phyloP scores from a whole-genome alignment of 2,888 invertebrate genomes.

The Notocelia uddmanniana region DNA sequence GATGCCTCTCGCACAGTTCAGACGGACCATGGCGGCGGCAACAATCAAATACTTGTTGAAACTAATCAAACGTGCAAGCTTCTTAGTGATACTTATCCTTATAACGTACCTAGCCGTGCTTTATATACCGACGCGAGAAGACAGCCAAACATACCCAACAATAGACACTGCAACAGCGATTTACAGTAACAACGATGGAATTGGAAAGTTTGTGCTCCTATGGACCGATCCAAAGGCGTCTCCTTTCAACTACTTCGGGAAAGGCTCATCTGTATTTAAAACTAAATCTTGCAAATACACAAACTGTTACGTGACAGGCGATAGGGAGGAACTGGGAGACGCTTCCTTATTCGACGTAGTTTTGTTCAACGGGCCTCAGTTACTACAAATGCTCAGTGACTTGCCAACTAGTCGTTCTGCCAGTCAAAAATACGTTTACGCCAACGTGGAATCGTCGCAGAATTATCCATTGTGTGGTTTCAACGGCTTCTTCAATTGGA shows the following conservation, averaged over 20 bases:
- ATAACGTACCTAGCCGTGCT: not conserved
- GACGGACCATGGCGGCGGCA: not conserved
- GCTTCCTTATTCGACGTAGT: constrained; percentile 59
- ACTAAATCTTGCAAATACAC: constrained; percentile 52
- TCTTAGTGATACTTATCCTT: not conserved
- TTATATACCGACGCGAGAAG: not conserved
- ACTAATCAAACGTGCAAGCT: not conserved
- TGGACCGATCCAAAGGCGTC: constrained; percentile 21
- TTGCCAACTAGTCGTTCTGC: constrained; percentile 50
- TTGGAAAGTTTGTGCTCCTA: constrained; percentile 4
- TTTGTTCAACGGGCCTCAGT: constrained; percentile 50
- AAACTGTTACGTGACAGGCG: constrained; percentile 59
- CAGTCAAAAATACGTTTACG: constrained; percentile 59
- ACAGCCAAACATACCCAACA: not conserved
- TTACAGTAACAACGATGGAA: not conserved
- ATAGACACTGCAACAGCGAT: not conserved
- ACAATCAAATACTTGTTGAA: not conserved
- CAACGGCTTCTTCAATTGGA: constrained; percentile 65
- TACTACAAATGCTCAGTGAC: constrained; percentile 51
- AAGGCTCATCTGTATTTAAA: constrained; percentile 3
- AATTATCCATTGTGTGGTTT: constrained; percentile 60
- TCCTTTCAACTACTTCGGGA: constrained; percentile 12
- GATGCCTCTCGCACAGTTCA: not conserved
- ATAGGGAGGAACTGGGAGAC: constrained; percentile 50
- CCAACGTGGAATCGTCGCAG: constrained; percentile 60